Percentiles rank a stretch among this genome's conserved stretches.
phyloP scores from a whole-genome alignment of 2,888 invertebrate species.

The Neoitamus cyanurus region DNA sequence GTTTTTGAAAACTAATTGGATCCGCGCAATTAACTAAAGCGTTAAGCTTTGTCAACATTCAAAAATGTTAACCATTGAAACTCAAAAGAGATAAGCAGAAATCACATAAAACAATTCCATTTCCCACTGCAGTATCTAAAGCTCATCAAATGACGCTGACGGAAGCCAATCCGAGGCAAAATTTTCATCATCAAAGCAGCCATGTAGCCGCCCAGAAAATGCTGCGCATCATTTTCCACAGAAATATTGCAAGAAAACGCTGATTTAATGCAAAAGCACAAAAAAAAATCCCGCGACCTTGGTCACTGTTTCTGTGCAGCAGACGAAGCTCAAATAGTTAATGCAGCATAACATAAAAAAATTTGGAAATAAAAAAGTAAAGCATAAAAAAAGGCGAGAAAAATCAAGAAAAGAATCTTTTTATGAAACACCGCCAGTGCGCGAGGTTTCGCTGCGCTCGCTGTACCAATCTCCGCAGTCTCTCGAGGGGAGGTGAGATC shows the following conservation, averaged over 20 bases:
- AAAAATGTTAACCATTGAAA: neutral
- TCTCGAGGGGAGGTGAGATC: slow-evolving; percentile 34
- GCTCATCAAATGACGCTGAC: neutral
- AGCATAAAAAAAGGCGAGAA: neutral
- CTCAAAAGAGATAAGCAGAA: neutral
- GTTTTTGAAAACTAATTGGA: neutral
- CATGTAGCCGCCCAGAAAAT: neutral
- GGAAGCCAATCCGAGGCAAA: neutral
- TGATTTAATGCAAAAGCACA: neutral
- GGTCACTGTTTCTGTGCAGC: neutral
- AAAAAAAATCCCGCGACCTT: neutral
- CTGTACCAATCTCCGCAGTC: neutral
- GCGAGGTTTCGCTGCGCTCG: neutral
- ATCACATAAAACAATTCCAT: neutral
- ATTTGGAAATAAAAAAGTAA: neutral
- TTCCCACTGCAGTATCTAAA: neutral
- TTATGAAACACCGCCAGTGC: neutral
- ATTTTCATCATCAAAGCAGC: neutral
- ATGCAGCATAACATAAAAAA: neutral
- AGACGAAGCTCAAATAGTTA: neutral
- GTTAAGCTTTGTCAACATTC: neutral
- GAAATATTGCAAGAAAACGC: slow-evolving; percentile 3
- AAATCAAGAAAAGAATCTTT: neutral
- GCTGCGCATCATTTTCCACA: neutral
- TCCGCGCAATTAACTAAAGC: too few relatives aligned